These are phyloP conservation scores for Telmatherina bonti DNA, from an alignment of 2,797 vertebrate genomes.

Conservation along the genomic window DNA sequence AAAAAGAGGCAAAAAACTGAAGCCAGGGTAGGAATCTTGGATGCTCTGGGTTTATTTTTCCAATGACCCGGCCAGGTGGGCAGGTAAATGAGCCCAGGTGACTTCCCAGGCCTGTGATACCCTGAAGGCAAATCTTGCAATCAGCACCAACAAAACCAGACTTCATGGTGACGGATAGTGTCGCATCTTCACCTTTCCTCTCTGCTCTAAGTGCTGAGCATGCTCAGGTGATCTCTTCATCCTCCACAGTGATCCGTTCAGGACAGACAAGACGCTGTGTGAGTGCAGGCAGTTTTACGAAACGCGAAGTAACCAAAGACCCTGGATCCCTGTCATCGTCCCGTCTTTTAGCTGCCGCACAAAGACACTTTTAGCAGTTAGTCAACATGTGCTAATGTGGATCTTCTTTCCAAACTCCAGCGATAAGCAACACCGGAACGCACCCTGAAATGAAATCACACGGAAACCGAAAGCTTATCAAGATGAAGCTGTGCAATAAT, in stretches of 20 bases:
- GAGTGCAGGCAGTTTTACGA: slow-evolving; percentile 55
- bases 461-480: slow-evolving; percentile 83
- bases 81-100: slow-evolving; percentile 62
- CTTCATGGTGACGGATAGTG: slow-evolving; percentile 48
- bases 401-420: slow-evolving; percentile 82
- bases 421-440: slow-evolving; percentile 80
- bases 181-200: slow-evolving; percentile 44
- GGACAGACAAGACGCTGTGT: slow-evolving; percentile 46
- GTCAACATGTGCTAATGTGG: slow-evolving; percentile 62
- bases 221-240: slow-evolving; percentile 38
- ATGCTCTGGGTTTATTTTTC: slow-evolving; percentile 41
- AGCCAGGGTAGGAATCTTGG: slow-evolving; percentile 18
- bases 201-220: slow-evolving; percentile 41
- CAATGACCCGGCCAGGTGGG: slow-evolving; percentile 51
- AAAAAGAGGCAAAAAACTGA: slow-evolving; percentile 4
- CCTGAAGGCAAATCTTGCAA: slow-evolving; percentile 39
- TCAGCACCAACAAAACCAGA: slow-evolving; percentile 8
- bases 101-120: slow-evolving; percentile 35
- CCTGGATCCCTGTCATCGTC: slow-evolving; percentile 23
- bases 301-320: slow-evolving; percentile 65
- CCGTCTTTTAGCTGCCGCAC: slow-evolving; percentile 53
- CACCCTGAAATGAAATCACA: slow-evolving; percentile 81
- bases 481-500: slow-evolving; percentile 82
- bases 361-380: slow-evolving; percentile 61
- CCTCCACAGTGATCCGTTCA: slow-evolving; percentile 44